A percentile compares a stretch with the other conserved stretches of the same genome.
Conservation (phyloP, 1,140 invertebrate genomes). For the Gryllus bimaculatus region DNA sequence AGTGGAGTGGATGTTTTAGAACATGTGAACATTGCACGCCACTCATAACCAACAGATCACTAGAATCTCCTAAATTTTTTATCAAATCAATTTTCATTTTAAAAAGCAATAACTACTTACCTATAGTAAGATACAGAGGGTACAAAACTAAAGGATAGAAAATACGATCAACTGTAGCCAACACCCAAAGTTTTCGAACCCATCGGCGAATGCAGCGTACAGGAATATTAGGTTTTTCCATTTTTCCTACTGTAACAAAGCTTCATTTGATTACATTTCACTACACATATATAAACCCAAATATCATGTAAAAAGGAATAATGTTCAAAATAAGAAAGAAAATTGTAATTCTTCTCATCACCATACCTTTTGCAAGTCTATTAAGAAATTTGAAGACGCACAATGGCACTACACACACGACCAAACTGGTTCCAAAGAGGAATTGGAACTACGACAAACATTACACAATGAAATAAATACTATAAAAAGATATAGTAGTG, state of each 20-base stretch:
- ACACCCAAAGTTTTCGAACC: conserved; percentile 59
- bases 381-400: conserved; percentile 47
- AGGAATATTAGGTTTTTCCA: conserved; percentile 42
- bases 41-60: too few species aligned
- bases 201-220: conserved; percentile 42
- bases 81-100: not conserved
- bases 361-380: conserved; percentile 41
- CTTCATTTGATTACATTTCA: not conserved
- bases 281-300: not conserved
- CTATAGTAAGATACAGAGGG: conserved; percentile 54
- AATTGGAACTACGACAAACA: conserved; percentile 52
- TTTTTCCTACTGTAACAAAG: conserved; percentile 34
- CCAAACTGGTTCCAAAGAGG: conserved; percentile 50
- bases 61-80: too few species aligned
- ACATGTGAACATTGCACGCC: too few species aligned
- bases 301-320: not conserved
- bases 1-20: too few species aligned
- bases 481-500: not conserved
- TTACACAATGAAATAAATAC: not conserved
- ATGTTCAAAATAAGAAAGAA: not conserved
- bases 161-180: conserved; percentile 59
- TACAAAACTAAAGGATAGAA: conserved; percentile 67
- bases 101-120: conserved; percentile 36
- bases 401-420: conserved; percentile 53
- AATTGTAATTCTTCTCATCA: conserved; percentile 18